phyloP scores from a whole-genome alignment of 2,113 vertebrate species.

The Nymphicus hollandicus region DNA sequence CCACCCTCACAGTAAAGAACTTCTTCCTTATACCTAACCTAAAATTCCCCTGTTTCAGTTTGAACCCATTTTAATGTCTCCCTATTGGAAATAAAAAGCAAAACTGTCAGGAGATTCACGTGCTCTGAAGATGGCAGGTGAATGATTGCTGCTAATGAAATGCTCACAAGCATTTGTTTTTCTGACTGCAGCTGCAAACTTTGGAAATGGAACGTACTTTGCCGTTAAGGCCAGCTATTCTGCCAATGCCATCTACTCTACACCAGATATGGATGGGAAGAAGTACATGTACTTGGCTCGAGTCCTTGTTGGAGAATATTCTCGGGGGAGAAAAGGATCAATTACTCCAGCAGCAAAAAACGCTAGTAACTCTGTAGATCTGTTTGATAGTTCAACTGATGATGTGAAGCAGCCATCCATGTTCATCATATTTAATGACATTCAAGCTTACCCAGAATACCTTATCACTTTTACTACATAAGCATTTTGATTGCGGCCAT shows the following conservation, averaged over 20 bases:
- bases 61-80: background rate
- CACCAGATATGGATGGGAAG: background rate
- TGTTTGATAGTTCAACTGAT: conserved; percentile 80
- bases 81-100: background rate
- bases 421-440: conserved; percentile 81
- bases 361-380: conserved; percentile 16
- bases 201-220: conserved; percentile 82
- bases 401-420: background rate
- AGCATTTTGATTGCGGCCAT: background rate
- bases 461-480: conserved; percentile 77
- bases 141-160: background rate
- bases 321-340: background rate
- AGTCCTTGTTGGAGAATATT: conserved; percentile 81
- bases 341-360: conserved; percentile 66
- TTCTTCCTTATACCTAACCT: background rate
- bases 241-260: conserved; percentile 52
- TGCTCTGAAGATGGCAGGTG: background rate
- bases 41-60: background rate
- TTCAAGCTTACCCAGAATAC: conserved; percentile 84
- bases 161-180: background rate
- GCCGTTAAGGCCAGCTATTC: conserved; percentile 75
- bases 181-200: conserved; percentile 55
- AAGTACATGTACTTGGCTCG: conserved; percentile 79
- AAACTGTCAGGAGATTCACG: background rate
- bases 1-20: background rate